phyloP scores from a whole-genome alignment of 2,113 vertebrate genomes.

The Tiliqua scincoides region DNA sequence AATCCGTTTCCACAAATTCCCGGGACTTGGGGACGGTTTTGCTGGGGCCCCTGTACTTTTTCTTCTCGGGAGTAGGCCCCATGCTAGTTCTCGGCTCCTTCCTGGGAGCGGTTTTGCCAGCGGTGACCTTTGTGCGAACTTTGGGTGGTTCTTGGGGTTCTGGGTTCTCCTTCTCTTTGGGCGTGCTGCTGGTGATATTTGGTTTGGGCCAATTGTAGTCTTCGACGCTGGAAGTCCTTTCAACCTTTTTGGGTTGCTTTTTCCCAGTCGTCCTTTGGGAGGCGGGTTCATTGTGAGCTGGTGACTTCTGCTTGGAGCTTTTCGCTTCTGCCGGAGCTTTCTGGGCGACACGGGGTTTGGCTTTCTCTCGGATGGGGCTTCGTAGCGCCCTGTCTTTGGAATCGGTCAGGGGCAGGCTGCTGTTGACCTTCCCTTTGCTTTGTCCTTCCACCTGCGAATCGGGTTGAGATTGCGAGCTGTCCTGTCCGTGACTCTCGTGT shows the following conservation, averaged over 20 bases:
- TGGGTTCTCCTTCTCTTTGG: conserved; percentile 90
- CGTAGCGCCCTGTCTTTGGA: conserved; percentile 81
- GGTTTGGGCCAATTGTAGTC: conserved; percentile 88
- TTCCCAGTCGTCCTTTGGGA: conserved; percentile 88
- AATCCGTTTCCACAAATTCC: conserved; percentile 96
- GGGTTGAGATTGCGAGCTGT: conserved; percentile 75
- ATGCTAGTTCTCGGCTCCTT: conserved; percentile 89
- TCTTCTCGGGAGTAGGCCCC: conserved; percentile 82
- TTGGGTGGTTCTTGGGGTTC: conserved; percentile 84
- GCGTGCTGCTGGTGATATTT: conserved; percentile 84
- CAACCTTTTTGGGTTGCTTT: conserved; percentile 90
- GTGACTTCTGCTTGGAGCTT: conserved; percentile 89
- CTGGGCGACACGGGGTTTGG: conserved; percentile 85
- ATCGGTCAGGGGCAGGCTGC: conserved; percentile 70
- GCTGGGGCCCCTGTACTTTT: conserved; percentile 90
- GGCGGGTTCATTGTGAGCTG: conserved; percentile 81
- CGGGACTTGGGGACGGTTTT: conserved; percentile 93
- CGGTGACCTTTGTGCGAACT: conserved; percentile 84
- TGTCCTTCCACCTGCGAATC: conserved; percentile 75
- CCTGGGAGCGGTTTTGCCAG: conserved; percentile 89
- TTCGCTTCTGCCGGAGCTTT: conserved; percentile 89
- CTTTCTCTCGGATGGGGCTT: conserved; percentile 88
- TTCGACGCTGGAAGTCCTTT: conserved; percentile 86
- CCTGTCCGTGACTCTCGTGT: conserved; percentile 83
- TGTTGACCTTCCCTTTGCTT: conserved; percentile 82